phyloP scores from a whole-genome alignment of 2,113 vertebrate species.

The Dromas ardeola region DNA sequence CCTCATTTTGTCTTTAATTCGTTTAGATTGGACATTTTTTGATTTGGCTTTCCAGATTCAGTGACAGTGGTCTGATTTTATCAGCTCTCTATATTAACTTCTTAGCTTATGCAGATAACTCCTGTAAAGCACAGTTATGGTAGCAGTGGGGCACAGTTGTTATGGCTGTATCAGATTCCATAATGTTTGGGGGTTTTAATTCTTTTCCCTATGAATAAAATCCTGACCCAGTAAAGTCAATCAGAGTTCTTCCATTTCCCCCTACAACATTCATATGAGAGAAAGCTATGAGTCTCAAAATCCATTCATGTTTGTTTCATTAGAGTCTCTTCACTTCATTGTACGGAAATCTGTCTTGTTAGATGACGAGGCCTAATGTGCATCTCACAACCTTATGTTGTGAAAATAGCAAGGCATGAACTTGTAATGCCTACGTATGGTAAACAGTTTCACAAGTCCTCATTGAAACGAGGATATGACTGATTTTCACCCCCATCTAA shows the following conservation, averaged over 20 bases:
- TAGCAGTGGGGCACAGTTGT: neutral
- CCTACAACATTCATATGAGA: neutral
- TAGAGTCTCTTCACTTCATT: neutral
- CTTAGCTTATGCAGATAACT: neutral
- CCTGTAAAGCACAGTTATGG: neutral
- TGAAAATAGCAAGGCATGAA: neutral
- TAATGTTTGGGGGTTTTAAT: neutral
- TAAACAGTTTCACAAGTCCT: neutral
- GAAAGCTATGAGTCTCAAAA: neutral
- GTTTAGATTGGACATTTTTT: neutral
- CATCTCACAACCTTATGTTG: neutral
- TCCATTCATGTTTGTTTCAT: neutral
- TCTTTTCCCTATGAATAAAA: neutral
- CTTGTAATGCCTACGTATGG: neutral
- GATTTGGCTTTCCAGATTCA: neutral
- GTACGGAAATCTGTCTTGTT: neutral
- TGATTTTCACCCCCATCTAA: neutral
- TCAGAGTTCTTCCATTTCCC: neutral
- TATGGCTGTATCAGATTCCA: neutral
- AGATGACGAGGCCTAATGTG: neutral
- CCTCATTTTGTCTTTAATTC: neutral
- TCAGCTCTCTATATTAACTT: neutral
- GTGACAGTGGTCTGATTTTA: neutral
- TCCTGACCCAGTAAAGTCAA: neutral
- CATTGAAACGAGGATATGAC: neutral